A percentile compares a stretch with the other conserved stretches of the same genome.
These are phyloP conservation scores for Urocynchramus pylzowi DNA, from an alignment of 2,113 vertebrate species.

Conservation along the genomic window DNA sequence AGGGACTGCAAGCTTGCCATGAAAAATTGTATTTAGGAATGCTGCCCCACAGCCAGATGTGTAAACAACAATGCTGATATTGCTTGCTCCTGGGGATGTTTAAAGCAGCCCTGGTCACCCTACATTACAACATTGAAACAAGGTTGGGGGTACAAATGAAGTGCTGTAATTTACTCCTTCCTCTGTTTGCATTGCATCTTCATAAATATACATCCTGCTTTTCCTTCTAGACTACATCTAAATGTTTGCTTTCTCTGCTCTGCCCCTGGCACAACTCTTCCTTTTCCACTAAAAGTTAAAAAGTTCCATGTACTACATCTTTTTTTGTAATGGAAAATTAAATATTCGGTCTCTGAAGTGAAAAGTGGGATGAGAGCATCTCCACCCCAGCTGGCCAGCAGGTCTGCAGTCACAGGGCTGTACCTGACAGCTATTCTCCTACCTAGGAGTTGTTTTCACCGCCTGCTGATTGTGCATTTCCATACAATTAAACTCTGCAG, in stretches of 20 bases:
- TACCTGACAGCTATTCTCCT: background rate
- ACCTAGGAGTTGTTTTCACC: background rate
- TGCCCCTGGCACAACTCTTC: background rate
- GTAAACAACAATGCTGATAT: background rate
- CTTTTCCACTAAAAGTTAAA: background rate
- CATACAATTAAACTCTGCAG: background rate
- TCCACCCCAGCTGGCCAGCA: background rate
- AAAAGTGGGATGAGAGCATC: background rate
- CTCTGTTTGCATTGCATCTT: background rate
- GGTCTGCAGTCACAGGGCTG: accelerated
- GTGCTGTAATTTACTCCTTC: background rate
- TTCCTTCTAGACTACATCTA: background rate
- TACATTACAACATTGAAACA: background rate
- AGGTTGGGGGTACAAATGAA: background rate
- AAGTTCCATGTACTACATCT: background rate
- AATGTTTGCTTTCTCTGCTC: background rate
- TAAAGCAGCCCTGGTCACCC: background rate
- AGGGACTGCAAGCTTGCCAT: background rate
- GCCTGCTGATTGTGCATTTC: background rate
- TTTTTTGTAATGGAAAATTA: background rate
- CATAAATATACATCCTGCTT: background rate
- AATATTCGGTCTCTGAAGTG: background rate
- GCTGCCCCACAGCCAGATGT: background rate
- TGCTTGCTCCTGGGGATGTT: background rate
- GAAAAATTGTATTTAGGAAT: background rate